These are phyloP conservation scores for Lasioglossum marginatum DNA, from an alignment of 2,888 invertebrate species.

Conservation along the genomic window DNA sequence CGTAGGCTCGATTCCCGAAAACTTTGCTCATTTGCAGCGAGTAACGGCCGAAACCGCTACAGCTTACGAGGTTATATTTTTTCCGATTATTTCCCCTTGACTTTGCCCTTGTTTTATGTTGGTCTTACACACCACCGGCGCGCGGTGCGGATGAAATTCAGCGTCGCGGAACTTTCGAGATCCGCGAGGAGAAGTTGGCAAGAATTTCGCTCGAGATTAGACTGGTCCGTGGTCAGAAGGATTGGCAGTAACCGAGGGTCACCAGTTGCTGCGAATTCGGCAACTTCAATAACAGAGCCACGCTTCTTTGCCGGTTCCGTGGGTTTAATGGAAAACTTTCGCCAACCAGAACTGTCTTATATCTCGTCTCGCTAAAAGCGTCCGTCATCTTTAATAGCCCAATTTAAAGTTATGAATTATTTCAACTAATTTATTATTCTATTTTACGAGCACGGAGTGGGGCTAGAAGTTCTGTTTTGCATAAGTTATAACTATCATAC, in stretches of 20 bases:
- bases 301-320: neutral
- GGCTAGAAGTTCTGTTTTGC: no score
- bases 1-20: neutral
- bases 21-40: conserved; percentile 16
- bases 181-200: conserved; percentile 55
- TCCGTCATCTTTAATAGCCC: neutral
- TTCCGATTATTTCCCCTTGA: conserved; percentile 27
- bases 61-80: conserved; percentile 33
- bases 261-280: conserved; percentile 43
- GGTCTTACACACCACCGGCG: conserved; percentile 33
- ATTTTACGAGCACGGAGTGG: neutral
- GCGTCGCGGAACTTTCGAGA: conserved; percentile 44
- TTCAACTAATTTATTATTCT: neutral
- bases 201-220: conserved; percentile 58
- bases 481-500: no score
- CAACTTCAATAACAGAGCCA: conserved; percentile 33
- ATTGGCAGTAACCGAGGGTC: conserved; percentile 39
- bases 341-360: neutral
- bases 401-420: neutral
- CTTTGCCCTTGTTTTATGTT: conserved; percentile 52
- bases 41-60: conserved; percentile 10
- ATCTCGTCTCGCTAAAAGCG: neutral
- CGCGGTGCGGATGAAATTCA: neutral
- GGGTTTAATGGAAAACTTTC: neutral
- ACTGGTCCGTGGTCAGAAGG: conserved; percentile 33